A percentile compares a stretch with the other conserved stretches of the same genome.
Evolutionary conservation across 2,113 vertebrate species (phyloP).

Genomic region (Brachionichthys hirsutus): DNA sequence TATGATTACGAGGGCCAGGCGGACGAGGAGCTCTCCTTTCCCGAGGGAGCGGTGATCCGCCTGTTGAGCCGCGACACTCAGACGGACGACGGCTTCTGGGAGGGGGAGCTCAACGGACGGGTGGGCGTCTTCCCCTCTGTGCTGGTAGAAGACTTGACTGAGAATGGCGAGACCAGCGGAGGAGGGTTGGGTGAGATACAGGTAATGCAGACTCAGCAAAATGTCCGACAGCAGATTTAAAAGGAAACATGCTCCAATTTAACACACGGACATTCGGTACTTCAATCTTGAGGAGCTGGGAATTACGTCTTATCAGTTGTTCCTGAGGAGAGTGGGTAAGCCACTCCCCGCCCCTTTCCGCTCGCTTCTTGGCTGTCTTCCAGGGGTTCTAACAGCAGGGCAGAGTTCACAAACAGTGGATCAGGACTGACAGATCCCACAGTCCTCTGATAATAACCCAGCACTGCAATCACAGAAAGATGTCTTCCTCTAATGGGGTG

Average conservation of each 20-base stretch:
- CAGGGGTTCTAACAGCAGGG: conserved; percentile 51
- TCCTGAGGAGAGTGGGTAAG: conserved; percentile 13
- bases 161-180: conserved; percentile 84
- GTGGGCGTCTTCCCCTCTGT: conserved; percentile 95
- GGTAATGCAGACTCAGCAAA: conserved; percentile 21
- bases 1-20: conserved; percentile 98
- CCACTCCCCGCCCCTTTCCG: background rate
- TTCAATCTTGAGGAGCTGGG: conserved; percentile 9
- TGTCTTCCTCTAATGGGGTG: conserved; percentile 62
- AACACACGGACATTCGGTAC: background rate
- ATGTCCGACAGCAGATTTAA: background rate
- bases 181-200: conserved; percentile 52
- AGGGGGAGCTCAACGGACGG: conserved; percentile 91
- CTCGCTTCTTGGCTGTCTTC: conserved; percentile 44
- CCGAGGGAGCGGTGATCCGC: conserved; percentile 93
- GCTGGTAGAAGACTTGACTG: conserved; percentile 91
- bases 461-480: conserved; percentile 44
- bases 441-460: conserved; percentile 45
- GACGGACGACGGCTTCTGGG: conserved; percentile 98
- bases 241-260: background rate
- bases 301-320: conserved; percentile 39
- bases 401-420: conserved; percentile 53
- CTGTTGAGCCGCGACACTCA: conserved; percentile 95
- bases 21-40: conserved; percentile 92
- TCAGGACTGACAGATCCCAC: conserved; percentile 39